Percentiles rank a stretch among this genome's conserved stretches.
These are phyloP conservation scores for Desmodus rotundus DNA, from an alignment of 2,113 vertebrate species.

Conservation along the genomic window DNA sequence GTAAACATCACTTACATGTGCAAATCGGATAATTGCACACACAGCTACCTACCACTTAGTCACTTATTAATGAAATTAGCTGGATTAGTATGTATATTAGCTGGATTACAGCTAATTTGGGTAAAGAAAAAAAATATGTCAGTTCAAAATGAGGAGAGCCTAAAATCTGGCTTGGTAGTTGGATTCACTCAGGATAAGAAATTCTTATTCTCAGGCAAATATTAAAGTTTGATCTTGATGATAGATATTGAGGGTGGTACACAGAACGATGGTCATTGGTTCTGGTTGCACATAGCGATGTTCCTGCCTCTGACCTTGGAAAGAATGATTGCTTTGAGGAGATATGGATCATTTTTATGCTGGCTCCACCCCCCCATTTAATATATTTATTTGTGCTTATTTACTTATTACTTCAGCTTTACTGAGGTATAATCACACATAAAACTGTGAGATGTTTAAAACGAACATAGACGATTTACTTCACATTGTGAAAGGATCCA, in stretches of 20 bases:
- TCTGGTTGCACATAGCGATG: background rate
- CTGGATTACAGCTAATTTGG: slow-evolving; percentile 38
- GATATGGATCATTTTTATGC: background rate
- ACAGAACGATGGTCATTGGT: background rate
- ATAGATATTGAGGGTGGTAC: background rate
- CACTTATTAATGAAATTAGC: slow-evolving; percentile 45
- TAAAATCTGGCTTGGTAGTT: background rate
- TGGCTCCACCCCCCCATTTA: background rate
- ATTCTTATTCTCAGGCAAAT: background rate
- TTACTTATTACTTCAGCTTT: background rate
- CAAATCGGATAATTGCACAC: slow-evolving; percentile 47
- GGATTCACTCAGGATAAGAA: background rate
- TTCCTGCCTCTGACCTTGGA: background rate
- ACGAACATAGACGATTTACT: background rate
- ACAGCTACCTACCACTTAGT: slow-evolving; percentile 50
- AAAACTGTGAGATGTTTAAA: background rate
- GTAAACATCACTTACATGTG: slow-evolving; percentile 53
- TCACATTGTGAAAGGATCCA: background rate
- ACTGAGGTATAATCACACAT: background rate
- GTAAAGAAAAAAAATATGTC: slow-evolving; percentile 21
- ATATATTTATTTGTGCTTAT: background rate
- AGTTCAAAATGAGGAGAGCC: slow-evolving; percentile 2
- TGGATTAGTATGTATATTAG: slow-evolving; percentile 46
- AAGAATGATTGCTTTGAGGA: background rate
- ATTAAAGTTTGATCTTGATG: background rate